Evolutionary conservation across 2,797 vertebrate genomes (phyloP).

Genomic region (Erethizon dorsatum): DNA sequence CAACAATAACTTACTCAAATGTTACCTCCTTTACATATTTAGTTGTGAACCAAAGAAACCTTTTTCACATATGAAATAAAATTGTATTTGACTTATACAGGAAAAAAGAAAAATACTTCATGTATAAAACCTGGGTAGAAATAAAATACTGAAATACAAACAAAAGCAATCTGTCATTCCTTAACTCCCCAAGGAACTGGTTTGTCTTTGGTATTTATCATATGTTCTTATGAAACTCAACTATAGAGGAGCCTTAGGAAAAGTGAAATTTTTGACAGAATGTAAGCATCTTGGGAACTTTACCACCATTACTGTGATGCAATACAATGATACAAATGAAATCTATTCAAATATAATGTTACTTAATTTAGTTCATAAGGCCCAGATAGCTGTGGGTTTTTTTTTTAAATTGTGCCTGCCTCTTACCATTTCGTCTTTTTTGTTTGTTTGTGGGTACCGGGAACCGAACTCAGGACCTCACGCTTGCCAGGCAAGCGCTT

Average conservation of each 20-base stretch:
- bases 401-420: not conserved
- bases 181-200: not conserved
- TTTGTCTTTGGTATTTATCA: constrained; percentile 25
- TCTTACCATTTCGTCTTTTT: constrained; percentile 21
- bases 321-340: not conserved
- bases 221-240: not conserved
- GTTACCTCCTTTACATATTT: constrained; percentile 15
- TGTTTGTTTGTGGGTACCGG: too few relatives aligned
- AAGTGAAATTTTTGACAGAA: constrained; percentile 55
- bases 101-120: not conserved
- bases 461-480: too few relatives aligned
- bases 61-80: not conserved
- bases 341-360: not conserved
- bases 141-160: constrained; percentile 15
- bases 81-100: constrained; percentile 2
- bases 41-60: constrained; percentile 7
- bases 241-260: not conserved
- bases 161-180: constrained; percentile 44
- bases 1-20: constrained; percentile 2
- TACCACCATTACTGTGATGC: not conserved
- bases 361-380: not conserved
- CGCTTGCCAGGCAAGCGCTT: too few relatives aligned
- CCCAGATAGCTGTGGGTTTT: not conserved
- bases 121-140: constrained; percentile 20
- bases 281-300: constrained; percentile 24